phyloP scores from a whole-genome alignment of 1,140 invertebrate genomes.

The Bombus superbus region DNA sequence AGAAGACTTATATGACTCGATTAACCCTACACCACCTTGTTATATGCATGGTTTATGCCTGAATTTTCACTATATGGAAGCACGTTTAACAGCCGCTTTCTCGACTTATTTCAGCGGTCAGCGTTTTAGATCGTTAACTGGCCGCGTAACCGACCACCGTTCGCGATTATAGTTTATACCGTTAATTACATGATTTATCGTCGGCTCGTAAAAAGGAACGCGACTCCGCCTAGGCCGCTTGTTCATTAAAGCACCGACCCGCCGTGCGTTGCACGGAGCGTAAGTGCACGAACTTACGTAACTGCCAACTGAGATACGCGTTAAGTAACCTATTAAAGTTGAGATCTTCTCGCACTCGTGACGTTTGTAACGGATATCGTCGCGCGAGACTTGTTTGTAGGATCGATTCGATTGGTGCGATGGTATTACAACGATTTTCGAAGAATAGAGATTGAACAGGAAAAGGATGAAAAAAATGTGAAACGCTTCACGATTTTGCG shows the following conservation, averaged over 20 bases:
- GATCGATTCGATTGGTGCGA: not conserved
- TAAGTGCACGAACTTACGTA: slow-evolving; percentile 52
- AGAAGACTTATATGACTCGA: not conserved
- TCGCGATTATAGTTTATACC: slow-evolving; percentile 49
- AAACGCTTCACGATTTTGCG: too few species aligned
- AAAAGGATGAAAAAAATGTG: too few species aligned
- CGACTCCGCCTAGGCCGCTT: not conserved
- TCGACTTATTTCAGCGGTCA: not conserved
- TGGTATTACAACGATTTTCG: not conserved
- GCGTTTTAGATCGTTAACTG: slow-evolving; percentile 30
- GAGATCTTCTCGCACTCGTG: not conserved
- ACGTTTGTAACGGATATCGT: slow-evolving; percentile 21
- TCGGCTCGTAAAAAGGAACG: slow-evolving; percentile 31
- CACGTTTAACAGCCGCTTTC: not conserved
- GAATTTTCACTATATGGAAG: not conserved
- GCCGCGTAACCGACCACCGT: not conserved
- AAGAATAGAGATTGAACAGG: too few species aligned
- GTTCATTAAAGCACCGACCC: slow-evolving; percentile 41
- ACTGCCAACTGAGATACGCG: slow-evolving; percentile 52
- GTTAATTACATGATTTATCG: slow-evolving; percentile 62
- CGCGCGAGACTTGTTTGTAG: not conserved
- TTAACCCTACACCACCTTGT: not conserved
- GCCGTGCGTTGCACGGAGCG: not conserved
- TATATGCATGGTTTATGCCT: not conserved
- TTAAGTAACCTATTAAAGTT: slow-evolving; percentile 47